Base-by-base conservation (phyloP, 2,113 vertebrate genomes). In the Hystrix brachyura region DNA sequence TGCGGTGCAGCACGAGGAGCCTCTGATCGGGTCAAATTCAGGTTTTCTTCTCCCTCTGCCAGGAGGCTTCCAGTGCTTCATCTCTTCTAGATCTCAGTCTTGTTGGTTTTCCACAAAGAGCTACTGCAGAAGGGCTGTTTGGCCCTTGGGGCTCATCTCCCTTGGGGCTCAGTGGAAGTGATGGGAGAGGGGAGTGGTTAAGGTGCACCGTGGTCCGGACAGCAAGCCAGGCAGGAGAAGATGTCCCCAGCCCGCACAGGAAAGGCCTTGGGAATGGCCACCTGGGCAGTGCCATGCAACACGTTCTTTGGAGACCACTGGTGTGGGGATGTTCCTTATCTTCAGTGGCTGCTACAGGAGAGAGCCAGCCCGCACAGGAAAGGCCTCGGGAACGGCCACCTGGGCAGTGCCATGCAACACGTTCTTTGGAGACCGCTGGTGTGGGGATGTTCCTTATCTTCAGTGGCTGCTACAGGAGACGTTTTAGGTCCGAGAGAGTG, bases 1-100 rank as follows among this genome's bases (percentile, higher is more conserved):
- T 2, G 8, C 2, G 17, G 11, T 46, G 0, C 15, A 21, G 57
- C 15, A 48, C 46, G 0, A 19, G 10, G 15, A 60, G 6, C 14
- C 25, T 29, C 46, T 72, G 23, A 17, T 78, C 34, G 15, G 6
- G 46, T n/a, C 60, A 78, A 43, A 43, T 84, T 81, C 29, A 83
- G 38, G 6, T 81, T 81, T 32, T 92, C 59, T 71, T 94, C 59
- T 62, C 90, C 55, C 17, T 90, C 76, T 90, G 29, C 59, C 29
- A 81, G 34, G 6, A 87, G n/a, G 86, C 19, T n/a, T 76, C 65
- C 55, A 65, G 17, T 69, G 67, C 34, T 91, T 91, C 4, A 11
- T 69, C 91, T 83, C 62, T 86, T 65, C 4, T 17, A 86, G 32
- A 5, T 80, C 2, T 88, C 76, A 72, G 19, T 84, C 90, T 84